Evolutionary conservation across 2,797 vertebrate genomes (phyloP).

Genomic region (Okamejei kenojei): DNA sequence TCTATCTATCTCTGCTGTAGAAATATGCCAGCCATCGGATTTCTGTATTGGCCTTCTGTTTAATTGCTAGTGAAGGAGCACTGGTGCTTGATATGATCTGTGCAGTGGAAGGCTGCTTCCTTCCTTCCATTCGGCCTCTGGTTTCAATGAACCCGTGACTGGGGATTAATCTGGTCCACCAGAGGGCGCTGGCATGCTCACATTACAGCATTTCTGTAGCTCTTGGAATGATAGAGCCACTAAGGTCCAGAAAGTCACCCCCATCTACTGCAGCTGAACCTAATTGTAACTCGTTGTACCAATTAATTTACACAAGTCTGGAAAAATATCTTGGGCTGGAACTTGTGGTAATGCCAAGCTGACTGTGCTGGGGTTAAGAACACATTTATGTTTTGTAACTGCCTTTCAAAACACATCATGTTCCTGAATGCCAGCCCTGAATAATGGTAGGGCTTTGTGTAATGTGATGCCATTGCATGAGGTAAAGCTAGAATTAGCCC

Average conservation of each 20-base stretch:
- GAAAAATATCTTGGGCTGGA: too few species aligned
- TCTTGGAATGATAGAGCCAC: background rate
- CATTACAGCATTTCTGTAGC: background rate
- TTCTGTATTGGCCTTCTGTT: background rate
- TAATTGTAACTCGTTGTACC: background rate
- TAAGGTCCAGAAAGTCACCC: too few species aligned
- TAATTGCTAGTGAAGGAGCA: background rate
- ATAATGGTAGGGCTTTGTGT: too few species aligned
- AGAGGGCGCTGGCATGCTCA: conserved; percentile 8
- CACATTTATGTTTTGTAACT: too few species aligned
- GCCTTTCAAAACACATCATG: too few species aligned
- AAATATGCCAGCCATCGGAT: too few species aligned
- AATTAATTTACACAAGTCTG: background rate
- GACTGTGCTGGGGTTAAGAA: too few species aligned
- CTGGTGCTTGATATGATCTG: background rate
- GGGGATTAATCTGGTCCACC: background rate
- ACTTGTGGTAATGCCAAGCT: too few species aligned
- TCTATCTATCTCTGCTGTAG: too few species aligned
- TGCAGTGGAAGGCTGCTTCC: background rate
- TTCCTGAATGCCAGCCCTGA: too few species aligned
- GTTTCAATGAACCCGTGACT: background rate
- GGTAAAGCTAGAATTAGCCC: too few species aligned
- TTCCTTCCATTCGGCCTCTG: background rate
- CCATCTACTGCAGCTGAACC: background rate
- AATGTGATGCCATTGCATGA: too few species aligned